A percentile compares a stretch with the other conserved stretches of the same genome.
Conservation (phyloP, 2,113 vertebrate species). For the Percopsis transmontana region DNA sequence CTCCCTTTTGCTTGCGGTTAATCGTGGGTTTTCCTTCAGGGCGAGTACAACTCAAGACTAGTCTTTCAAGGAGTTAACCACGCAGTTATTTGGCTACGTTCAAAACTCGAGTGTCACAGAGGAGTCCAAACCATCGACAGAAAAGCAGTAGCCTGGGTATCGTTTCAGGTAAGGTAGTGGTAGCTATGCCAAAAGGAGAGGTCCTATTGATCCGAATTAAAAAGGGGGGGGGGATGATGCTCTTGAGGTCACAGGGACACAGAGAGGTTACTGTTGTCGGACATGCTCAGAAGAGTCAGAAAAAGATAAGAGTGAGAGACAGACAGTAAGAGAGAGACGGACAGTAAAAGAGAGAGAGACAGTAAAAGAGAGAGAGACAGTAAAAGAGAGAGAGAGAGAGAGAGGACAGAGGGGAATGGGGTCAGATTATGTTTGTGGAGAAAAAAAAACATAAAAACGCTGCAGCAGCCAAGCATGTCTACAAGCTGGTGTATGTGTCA, state of each 20-base stretch:
- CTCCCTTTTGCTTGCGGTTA: too few species aligned
- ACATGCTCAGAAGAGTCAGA: slow-evolving; percentile 59
- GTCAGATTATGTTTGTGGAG: slow-evolving; percentile 81
- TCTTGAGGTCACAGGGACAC: slow-evolving; percentile 33
- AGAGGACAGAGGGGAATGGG: slow-evolving; percentile 76
- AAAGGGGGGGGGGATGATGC: slow-evolving; percentile 30
- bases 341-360: slow-evolving; percentile 22
- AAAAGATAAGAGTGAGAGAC: slow-evolving; percentile 13
- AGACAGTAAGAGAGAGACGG: slow-evolving; percentile 23
- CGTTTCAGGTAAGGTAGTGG: slow-evolving; percentile 10
- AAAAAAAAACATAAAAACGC: slow-evolving; percentile 61
- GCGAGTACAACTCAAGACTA: too few species aligned
- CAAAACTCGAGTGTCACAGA: too few species aligned
- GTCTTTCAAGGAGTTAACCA: too few species aligned
- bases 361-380: slow-evolving; percentile 11
- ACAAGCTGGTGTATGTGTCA: slow-evolving; percentile 78
- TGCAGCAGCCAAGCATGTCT: slow-evolving; percentile 91
- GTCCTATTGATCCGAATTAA: slow-evolving; percentile 69
- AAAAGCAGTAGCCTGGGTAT: too few species aligned
- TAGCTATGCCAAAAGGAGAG: slow-evolving; percentile 36
- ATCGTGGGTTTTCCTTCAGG: too few species aligned
- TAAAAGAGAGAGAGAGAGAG: slow-evolving; percentile 11
- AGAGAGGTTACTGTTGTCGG: slow-evolving; percentile 45
- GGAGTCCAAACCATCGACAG: too few species aligned
- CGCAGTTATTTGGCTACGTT: too few species aligned